These are phyloP conservation scores for Chamaea fasciata DNA, from an alignment of 2,113 vertebrate species.

Conservation along the genomic window DNA sequence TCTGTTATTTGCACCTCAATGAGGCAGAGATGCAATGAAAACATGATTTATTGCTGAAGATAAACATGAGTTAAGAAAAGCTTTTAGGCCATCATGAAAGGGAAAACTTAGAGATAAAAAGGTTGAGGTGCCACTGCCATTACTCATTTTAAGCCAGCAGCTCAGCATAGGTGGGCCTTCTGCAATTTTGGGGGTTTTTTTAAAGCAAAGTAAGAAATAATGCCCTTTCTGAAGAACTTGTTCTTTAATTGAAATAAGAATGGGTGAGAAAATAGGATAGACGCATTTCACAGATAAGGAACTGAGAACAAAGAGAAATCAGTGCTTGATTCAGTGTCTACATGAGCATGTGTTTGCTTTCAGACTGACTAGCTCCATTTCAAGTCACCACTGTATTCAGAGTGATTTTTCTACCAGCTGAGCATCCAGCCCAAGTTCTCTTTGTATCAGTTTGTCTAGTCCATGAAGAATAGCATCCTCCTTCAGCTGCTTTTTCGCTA, in stretches of 20 bases:
- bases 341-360: background rate
- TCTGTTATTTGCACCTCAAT: background rate
- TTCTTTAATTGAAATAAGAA: background rate
- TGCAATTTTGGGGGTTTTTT: background rate
- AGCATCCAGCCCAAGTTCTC: slow-evolving; percentile 15
- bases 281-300: background rate
- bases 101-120: background rate
- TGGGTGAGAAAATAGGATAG: background rate
- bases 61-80: background rate
- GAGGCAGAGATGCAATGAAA: background rate
- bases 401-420: background rate
- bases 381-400: background rate
- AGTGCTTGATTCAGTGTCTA: background rate
- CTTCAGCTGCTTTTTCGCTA: slow-evolving; percentile 39
- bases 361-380: background rate
- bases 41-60: slow-evolving; percentile 1
- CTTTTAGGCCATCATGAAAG: background rate
- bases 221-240: background rate
- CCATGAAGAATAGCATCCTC: slow-evolving; percentile 37
- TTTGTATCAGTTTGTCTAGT: slow-evolving; percentile 27
- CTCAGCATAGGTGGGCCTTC: background rate
- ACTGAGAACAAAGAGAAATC: background rate
- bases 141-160: background rate
- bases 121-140: background rate
- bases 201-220: background rate